Evolutionary conservation across 2,888 invertebrate species (phyloP).

Genomic region (Hololepta plana): DNA sequence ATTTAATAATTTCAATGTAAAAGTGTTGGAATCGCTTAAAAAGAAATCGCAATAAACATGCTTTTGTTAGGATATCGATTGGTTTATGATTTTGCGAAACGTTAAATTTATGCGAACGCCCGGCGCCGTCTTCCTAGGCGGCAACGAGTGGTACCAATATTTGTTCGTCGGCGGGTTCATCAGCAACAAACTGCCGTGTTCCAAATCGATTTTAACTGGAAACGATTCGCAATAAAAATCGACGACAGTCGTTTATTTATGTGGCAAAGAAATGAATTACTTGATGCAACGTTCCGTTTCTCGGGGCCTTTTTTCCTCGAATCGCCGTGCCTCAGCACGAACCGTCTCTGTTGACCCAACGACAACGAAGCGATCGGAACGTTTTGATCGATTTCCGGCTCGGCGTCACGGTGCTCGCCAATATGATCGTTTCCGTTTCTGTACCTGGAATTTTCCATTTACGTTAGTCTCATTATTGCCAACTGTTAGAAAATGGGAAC

Average conservation of each 20-base stretch:
- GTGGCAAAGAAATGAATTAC: too few species aligned
- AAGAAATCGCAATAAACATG: too few species aligned
- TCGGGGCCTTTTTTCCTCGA: slow-evolving; percentile 30
- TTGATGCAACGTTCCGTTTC: slow-evolving; percentile 28
- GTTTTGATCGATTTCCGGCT: slow-evolving; percentile 40
- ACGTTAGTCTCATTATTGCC: not conserved
- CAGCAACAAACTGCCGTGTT: slow-evolving; percentile 45
- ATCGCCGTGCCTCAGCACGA: slow-evolving; percentile 43
- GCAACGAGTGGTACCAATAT: slow-evolving; percentile 52
- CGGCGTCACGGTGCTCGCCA: slow-evolving; percentile 54
- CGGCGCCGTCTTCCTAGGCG: slow-evolving; percentile 33
- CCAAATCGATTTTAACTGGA: slow-evolving; percentile 37
- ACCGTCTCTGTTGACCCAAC: slow-evolving; percentile 43
- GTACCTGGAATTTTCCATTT: slow-evolving; percentile 30
- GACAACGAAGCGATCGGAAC: slow-evolving; percentile 50
- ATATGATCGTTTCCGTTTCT: slow-evolving; percentile 48
- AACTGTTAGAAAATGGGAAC: slow-evolving; percentile 10
- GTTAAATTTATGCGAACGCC: slow-evolving; percentile 47
- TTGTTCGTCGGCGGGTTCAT: slow-evolving; percentile 56
- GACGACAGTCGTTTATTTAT: slow-evolving; percentile 2
- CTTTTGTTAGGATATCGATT: too few species aligned
- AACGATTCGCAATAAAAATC: too few species aligned
- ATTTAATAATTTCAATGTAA: too few species aligned
- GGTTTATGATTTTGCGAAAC: slow-evolving; percentile 31
- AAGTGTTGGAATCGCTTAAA: too few species aligned